Evolutionary conservation across 1,140 invertebrate species (phyloP).

Genomic region (Camponotus pennsylvanicus): DNA sequence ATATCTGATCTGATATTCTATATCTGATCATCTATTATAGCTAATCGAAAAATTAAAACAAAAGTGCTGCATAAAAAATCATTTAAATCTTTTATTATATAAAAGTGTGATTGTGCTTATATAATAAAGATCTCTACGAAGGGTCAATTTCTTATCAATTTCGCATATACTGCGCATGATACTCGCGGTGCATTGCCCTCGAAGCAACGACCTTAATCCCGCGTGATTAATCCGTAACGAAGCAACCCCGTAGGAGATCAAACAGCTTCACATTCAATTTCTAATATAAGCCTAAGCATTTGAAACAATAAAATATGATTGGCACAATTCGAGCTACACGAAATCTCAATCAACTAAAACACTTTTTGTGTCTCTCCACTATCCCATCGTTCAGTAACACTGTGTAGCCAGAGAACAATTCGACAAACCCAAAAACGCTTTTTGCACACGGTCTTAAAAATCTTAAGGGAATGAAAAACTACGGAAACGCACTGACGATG

Average conservation of each 20-base stretch:
- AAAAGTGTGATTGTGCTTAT: neutral
- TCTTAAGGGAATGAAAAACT: neutral
- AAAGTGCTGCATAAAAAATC: neutral
- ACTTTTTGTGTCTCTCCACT: slow-evolving; percentile 26
- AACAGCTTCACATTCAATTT: slow-evolving; percentile 20
- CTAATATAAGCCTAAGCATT: neutral
- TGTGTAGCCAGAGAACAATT: neutral
- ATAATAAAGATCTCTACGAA: slow-evolving; percentile 7
- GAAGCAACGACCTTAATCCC: slow-evolving; percentile 56
- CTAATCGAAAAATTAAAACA: neutral
- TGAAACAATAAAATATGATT: neutral
- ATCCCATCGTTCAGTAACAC: slow-evolving; percentile 11
- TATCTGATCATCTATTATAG: neutral
- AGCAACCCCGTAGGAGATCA: slow-evolving; percentile 42
- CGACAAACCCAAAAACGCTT: slow-evolving; percentile 29
- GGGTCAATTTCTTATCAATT: slow-evolving; percentile 30
- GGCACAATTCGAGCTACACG: slow-evolving; percentile 1
- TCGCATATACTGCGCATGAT: slow-evolving; percentile 11
- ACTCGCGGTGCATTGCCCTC: slow-evolving; percentile 39
- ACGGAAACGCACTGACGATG: neutral
- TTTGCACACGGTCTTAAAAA: slow-evolving; percentile 6
- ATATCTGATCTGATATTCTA: too few species aligned
- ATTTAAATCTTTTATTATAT: neutral
- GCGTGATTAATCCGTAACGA: slow-evolving; percentile 50
- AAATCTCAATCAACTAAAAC: slow-evolving; percentile 8